Evolutionary conservation across 2,113 vertebrate genomes (phyloP).

Genomic region (Macheiramphus alcinus): DNA sequence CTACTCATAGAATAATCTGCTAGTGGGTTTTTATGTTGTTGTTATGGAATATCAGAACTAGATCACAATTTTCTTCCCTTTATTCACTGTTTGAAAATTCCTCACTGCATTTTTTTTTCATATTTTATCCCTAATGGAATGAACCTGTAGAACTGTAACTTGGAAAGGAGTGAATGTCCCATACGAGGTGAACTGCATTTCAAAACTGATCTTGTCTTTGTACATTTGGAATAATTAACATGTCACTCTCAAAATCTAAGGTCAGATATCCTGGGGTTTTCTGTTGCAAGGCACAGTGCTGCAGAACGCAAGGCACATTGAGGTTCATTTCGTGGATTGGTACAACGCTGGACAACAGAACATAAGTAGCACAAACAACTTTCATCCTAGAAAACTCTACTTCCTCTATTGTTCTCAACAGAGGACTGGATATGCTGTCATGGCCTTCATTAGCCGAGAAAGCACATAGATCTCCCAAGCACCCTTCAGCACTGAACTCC

Average conservation of each 20-base stretch:
- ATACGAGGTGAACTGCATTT: background rate
- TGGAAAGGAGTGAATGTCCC: background rate
- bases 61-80: background rate
- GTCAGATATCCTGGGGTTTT: background rate
- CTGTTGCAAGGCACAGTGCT: background rate
- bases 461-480: background rate
- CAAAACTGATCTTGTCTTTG: background rate
- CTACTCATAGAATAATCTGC: background rate
- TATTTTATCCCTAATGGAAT: background rate
- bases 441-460: background rate
- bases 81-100: background rate
- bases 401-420: background rate
- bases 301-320: background rate
- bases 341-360: background rate
- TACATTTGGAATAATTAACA: background rate
- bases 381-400: background rate
- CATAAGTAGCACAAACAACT: background rate
- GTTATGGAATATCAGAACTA: background rate
- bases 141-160: background rate
- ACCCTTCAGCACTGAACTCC: background rate
- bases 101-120: background rate
- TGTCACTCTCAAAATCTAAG: background rate
- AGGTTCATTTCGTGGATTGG: background rate
- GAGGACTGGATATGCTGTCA: background rate
- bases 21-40: background rate